A percentile compares a stretch with the other conserved stretches of the same genome.
Conservation (phyloP, 2,797 vertebrate genomes). For the Phataginus tetradactyla region DNA sequence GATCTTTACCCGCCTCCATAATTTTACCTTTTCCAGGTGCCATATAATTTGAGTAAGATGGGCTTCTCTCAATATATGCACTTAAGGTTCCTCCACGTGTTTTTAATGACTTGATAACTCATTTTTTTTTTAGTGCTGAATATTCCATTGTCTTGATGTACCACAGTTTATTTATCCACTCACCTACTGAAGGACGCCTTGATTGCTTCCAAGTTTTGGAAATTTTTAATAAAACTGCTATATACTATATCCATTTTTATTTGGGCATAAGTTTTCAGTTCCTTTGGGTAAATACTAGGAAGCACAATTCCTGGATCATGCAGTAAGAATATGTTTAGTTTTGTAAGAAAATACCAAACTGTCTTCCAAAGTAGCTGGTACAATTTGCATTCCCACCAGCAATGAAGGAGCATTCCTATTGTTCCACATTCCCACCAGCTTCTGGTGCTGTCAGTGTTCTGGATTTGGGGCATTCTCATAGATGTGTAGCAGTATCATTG, state of each 20-base stretch:
- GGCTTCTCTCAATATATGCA: background rate
- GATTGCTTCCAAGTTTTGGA: background rate
- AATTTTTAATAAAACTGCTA: background rate
- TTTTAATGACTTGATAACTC: background rate
- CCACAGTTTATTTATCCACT: background rate
- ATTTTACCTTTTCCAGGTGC: background rate
- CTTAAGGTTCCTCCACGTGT: background rate
- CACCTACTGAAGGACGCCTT: background rate
- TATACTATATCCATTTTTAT: background rate
- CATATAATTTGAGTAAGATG: background rate
- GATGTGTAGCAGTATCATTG: background rate
- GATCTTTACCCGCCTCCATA: background rate
- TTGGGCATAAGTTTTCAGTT: background rate
- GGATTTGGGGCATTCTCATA: background rate
- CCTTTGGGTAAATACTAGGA: background rate
- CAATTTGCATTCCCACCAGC: background rate
- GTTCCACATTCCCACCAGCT: background rate
- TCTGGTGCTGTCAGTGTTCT: background rate
- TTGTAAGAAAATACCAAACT: background rate
- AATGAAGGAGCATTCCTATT: background rate
- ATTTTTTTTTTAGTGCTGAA: background rate
- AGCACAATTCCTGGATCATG: background rate
- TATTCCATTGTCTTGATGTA: background rate
- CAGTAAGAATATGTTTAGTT: background rate
- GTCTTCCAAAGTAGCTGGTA: background rate